These are phyloP conservation scores for Mirza zaza DNA, from an alignment of 2,113 vertebrate genomes.

Conservation along the genomic window DNA sequence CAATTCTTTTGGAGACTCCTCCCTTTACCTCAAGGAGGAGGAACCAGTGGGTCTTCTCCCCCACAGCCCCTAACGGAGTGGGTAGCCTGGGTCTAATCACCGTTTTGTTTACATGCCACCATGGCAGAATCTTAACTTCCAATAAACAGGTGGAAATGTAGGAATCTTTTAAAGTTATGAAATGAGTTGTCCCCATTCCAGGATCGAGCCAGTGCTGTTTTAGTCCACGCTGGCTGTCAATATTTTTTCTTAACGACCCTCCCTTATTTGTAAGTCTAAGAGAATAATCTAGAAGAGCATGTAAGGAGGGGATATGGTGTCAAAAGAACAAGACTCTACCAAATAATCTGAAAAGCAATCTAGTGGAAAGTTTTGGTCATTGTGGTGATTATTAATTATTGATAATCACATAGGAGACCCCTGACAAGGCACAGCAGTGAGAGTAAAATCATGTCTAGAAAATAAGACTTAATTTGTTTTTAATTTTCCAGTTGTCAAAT, in stretches of 20 bases:
- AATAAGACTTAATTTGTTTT: neutral
- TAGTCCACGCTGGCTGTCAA: neutral
- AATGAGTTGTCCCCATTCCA: neutral
- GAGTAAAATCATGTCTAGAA: neutral
- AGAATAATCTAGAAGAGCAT: neutral
- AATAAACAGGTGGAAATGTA: neutral
- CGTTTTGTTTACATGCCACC: neutral
- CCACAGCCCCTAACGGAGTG: neutral
- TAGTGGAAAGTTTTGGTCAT: neutral
- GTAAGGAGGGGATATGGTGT: neutral
- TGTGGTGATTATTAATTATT: neutral
- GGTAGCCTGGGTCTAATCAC: accelerated
- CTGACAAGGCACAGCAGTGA: neutral
- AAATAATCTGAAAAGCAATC: neutral
- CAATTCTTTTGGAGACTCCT: neutral
- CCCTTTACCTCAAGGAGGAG: neutral
- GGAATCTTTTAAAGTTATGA: neutral
- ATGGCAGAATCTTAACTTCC: neutral
- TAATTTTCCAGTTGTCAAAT: neutral
- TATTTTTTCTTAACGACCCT: neutral
- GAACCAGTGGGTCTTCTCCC: neutral
- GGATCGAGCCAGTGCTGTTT: neutral
- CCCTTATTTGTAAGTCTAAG: neutral
- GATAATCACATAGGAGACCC: neutral
- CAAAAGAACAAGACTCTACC: neutral